A percentile compares a stretch with the other conserved stretches of the same genome.
phyloP scores from a whole-genome alignment of 2,113 vertebrate genomes.

The Oreochromis tanganicae region DNA sequence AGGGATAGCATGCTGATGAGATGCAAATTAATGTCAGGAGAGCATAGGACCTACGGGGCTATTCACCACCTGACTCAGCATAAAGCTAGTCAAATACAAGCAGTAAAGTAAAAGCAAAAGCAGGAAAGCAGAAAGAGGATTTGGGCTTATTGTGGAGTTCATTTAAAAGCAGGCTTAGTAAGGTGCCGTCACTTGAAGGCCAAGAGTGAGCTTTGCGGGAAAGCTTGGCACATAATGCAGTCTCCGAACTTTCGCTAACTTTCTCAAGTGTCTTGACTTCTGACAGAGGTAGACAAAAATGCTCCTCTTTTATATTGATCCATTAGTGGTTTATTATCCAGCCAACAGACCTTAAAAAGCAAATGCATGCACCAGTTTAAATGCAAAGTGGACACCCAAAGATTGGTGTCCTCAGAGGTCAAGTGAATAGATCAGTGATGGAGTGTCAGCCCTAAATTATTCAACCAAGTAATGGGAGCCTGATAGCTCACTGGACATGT shows the following conservation, averaged over 20 bases:
- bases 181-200: background rate
- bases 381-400: background rate
- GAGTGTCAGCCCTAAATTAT: slow-evolving; percentile 51
- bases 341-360: background rate
- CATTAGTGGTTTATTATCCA: background rate
- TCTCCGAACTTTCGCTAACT: background rate
- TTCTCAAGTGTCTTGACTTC: background rate
- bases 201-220: background rate
- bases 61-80: background rate
- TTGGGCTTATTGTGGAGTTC: background rate
- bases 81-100: background rate
- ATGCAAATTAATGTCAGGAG: slow-evolving; percentile 11
- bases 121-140: background rate
- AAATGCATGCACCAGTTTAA: background rate
- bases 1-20: slow-evolving; percentile 8
- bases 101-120: background rate
- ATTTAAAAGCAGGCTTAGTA: background rate
- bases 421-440: slow-evolving; percentile 37
- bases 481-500: background rate
- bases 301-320: background rate
- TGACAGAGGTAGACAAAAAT: background rate
- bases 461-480: slow-evolving; percentile 40
- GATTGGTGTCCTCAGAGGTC: slow-evolving; percentile 15
- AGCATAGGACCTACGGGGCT: background rate
- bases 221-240: background rate